These are phyloP conservation scores for Archaeoteleia sp. DNA, from an alignment of 2,888 invertebrate species.

Conservation along the genomic window DNA sequence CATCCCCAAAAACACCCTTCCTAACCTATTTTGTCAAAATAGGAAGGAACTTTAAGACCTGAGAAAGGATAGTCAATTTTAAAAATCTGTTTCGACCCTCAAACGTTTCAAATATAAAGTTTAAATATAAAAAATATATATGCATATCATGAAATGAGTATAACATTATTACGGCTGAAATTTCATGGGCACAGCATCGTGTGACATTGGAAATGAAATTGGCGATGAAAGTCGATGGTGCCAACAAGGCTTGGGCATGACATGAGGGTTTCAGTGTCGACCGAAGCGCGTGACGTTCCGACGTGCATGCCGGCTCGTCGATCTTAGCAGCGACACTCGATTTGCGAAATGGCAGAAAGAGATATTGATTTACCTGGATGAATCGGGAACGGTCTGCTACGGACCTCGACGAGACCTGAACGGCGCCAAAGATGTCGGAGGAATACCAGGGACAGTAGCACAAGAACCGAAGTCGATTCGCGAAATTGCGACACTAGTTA, in stretches of 20 bases:
- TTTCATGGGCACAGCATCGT: too few species aligned
- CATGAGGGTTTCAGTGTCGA: slow-evolving; percentile 10
- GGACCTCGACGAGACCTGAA: slow-evolving; percentile 44
- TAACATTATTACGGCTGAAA: too few species aligned
- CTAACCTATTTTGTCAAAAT: too few species aligned
- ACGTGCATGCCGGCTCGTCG: slow-evolving; percentile 41
- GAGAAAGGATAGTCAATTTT: too few species aligned
- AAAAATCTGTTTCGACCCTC: too few species aligned
- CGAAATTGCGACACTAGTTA: slow-evolving; percentile 25
- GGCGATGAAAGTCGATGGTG: neutral
- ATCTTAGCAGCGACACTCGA: slow-evolving; percentile 16
- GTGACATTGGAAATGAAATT: too few species aligned
- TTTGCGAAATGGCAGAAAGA: neutral
- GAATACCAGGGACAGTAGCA: neutral
- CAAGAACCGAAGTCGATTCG: slow-evolving; percentile 10
- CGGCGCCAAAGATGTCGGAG: neutral
- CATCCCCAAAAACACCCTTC: too few species aligned
- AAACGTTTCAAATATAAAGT: too few species aligned
- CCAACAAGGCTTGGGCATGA: neutral
- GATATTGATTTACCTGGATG: slow-evolving; percentile 66
- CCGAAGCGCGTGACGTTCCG: slow-evolving; percentile 22
- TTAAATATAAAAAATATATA: too few species aligned
- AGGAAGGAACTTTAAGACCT: too few species aligned
- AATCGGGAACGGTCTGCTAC: slow-evolving; percentile 55
- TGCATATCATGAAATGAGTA: too few species aligned